Evolutionary conservation across 2,888 invertebrate genomes (phyloP).

Genomic region (Sclerodermus sp.): DNA sequence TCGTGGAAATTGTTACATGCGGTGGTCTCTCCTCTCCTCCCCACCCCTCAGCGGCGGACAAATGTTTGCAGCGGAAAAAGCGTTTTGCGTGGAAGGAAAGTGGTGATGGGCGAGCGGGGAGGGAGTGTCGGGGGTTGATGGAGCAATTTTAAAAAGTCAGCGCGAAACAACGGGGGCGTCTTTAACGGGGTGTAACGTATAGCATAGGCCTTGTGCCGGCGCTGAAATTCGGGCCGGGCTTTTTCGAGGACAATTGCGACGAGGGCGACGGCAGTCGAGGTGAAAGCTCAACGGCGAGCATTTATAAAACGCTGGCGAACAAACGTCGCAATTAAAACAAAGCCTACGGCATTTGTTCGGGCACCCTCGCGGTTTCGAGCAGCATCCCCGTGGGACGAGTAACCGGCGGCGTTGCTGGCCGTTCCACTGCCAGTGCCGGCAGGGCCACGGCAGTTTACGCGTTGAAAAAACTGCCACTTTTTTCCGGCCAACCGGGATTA

Average conservation of each 20-base stretch:
- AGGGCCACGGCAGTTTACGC: neutral
- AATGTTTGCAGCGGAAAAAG: too few species aligned
- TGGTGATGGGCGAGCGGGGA: constrained; percentile 9
- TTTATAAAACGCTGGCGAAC: constrained; percentile 36
- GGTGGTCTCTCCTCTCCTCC: too few species aligned
- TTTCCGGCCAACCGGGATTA: constrained; percentile 6
- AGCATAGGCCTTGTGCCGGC: too few species aligned
- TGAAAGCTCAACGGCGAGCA: constrained; percentile 11
- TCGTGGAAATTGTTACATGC: too few species aligned
- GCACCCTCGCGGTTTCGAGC: constrained; percentile 14
- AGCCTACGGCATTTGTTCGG: constrained; percentile 42
- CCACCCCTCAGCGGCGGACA: too few species aligned
- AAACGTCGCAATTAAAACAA: constrained; percentile 48
- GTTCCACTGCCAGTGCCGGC: neutral
- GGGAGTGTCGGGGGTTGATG: neutral
- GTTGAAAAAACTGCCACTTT: constrained; percentile 10
- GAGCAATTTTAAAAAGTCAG: too few species aligned
- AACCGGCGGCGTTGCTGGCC: neutral
- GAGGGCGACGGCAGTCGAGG: neutral
- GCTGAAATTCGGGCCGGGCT: neutral
- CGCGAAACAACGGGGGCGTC: too few species aligned
- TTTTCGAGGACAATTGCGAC: neutral
- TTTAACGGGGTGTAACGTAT: too few species aligned
- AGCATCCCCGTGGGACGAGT: constrained; percentile 4
- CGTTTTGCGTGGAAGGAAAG: constrained; percentile 2